Conservation (phyloP, 2,888 invertebrate species). For the Dryadula phaetusa region DNA sequence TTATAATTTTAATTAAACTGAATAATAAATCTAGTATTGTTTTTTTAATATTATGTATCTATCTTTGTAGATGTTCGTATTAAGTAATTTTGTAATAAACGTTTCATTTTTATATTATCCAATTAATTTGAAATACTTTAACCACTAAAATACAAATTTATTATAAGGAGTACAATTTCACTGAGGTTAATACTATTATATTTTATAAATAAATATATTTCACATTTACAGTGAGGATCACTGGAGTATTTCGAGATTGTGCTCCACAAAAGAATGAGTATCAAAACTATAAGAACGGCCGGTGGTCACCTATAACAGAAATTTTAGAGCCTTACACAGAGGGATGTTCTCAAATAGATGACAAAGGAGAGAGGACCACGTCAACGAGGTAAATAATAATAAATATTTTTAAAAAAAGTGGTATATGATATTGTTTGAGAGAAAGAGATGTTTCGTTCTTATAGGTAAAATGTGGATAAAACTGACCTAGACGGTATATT, state of each 20-base stretch:
- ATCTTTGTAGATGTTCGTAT: background rate
- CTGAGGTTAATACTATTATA: background rate
- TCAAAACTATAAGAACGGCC: constrained; percentile 84
- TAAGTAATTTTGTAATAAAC: background rate
- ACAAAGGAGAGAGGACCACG: constrained; percentile 86
- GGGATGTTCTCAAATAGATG: constrained; percentile 87
- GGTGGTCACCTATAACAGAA: constrained; percentile 87
- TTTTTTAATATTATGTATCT: too few species aligned
- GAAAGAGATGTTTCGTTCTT: too few species aligned
- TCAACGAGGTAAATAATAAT: constrained; percentile 74
- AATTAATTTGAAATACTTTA: background rate
- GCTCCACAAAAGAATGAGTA: constrained; percentile 88
- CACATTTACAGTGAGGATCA: constrained; percentile 81
- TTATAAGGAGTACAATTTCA: too few species aligned
- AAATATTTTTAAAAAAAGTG: background rate
- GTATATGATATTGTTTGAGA: too few species aligned
- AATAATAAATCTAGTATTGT: background rate
- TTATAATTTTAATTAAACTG: too few species aligned
- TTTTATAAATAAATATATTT: background rate
- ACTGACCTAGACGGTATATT: too few species aligned
- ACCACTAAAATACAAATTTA: too few species aligned
- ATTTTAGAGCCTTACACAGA: constrained; percentile 89
- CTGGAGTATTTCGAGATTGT: constrained; percentile 87
- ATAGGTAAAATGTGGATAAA: too few species aligned
- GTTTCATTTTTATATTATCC: background rate